Conservation (phyloP, 1,140 invertebrate genomes). For the Heliconius hewitsoni region DNA sequence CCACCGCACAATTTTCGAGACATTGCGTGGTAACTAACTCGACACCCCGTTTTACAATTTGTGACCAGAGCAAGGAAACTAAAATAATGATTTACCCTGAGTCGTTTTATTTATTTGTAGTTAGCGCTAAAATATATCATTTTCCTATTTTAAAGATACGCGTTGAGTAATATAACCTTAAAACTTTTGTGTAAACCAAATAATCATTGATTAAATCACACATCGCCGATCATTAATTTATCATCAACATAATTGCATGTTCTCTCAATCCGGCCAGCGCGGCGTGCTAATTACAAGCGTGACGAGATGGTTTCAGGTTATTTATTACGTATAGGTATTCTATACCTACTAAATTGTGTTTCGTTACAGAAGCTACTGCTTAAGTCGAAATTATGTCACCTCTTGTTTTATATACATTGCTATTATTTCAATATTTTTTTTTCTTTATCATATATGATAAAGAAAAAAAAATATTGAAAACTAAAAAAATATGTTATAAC, state of each 20-base stretch:
- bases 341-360: background rate
- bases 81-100: too few species aligned
- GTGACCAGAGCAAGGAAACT: too few species aligned
- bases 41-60: too few species aligned
- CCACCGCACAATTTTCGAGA: background rate
- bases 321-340: background rate
- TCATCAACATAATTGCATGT: background rate
- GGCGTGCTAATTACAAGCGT: conserved; percentile 2
- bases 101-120: too few species aligned
- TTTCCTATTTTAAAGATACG: too few species aligned
- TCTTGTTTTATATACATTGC: background rate
- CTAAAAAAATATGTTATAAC: too few species aligned
- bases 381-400: background rate
- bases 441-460: background rate
- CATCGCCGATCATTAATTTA: conserved; percentile 1
- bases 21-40: background rate
- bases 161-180: too few species aligned
- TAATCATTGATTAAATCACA: background rate
- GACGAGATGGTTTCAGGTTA: background rate
- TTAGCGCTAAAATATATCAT: too few species aligned
- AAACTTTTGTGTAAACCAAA: too few species aligned
- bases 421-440: background rate
- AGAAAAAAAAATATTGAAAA: too few species aligned
- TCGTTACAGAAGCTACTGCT: background rate
- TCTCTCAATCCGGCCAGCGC: background rate